phyloP scores from a whole-genome alignment of 2,888 invertebrate species.

The Cyclophora albipunctata region DNA sequence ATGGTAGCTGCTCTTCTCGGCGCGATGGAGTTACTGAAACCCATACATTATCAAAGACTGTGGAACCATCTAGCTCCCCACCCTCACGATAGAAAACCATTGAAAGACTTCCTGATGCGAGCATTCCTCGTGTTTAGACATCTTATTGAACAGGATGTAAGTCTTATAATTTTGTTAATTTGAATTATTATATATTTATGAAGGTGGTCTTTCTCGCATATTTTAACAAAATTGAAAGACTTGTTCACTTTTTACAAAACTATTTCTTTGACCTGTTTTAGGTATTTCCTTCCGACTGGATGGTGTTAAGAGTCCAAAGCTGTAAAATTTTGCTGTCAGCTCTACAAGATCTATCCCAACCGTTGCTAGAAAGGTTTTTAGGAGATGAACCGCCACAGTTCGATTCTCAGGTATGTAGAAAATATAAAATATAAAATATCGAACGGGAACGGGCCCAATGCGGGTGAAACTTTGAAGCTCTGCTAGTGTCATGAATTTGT shows the following conservation, averaged over 20 bases:
- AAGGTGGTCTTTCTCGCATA: too few relatives aligned
- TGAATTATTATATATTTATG: neutral
- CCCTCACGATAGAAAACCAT: constrained; percentile 82
- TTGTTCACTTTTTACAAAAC: neutral
- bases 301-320: constrained; percentile 90
- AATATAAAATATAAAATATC: too few relatives aligned
- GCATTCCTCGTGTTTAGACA: constrained; percentile 88
- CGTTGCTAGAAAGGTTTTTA: constrained; percentile 88
- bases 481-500: too few relatives aligned
- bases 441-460: too few relatives aligned
- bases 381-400: constrained; percentile 81
- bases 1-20: constrained; percentile 92
- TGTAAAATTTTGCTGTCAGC: constrained; percentile 90
- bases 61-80: constrained; percentile 87
- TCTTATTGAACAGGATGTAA: constrained; percentile 83
- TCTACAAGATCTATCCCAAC: constrained; percentile 90
- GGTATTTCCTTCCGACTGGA: constrained; percentile 93
- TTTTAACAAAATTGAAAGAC: neutral
- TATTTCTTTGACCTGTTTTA: constrained; percentile 17
- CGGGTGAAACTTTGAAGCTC: too few relatives aligned
- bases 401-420: constrained; percentile 79
- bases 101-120: constrained; percentile 90
- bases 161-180: constrained; percentile 27
- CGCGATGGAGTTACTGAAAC: constrained; percentile 88
- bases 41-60: constrained; percentile 89